Conservation (phyloP, 2,888 invertebrate species). For the Vesta saturnalis region DNA sequence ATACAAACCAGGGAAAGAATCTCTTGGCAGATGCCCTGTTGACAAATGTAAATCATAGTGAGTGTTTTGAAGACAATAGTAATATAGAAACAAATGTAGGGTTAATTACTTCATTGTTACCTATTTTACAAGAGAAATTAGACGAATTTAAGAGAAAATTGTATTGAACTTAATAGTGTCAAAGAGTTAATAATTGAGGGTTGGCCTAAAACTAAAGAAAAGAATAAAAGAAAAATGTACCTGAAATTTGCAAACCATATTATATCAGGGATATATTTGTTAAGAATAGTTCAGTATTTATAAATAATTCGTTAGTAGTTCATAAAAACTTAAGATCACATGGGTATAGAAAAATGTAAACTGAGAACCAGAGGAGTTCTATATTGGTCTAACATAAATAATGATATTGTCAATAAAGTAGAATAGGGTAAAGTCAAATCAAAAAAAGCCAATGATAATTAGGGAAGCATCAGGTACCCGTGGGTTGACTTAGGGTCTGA, state of each 20-base stretch:
- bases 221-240: no score
- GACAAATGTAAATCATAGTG: background rate
- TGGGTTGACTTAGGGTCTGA: background rate
- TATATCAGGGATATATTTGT: background rate
- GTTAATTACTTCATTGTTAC: background rate
- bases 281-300: background rate
- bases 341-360: background rate
- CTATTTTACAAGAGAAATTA: background rate
- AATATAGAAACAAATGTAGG: background rate
- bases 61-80: background rate
- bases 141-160: background rate
- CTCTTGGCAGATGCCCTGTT: conserved; percentile 21
- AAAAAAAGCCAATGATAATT: background rate
- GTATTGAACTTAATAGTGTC: background rate
- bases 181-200: background rate
- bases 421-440: background rate
- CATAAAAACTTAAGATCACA: background rate
- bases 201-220: background rate
- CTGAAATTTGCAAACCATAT: background rate
- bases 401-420: background rate
- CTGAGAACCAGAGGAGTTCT: background rate
- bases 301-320: background rate
- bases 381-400: background rate
- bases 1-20: conserved; percentile 22
- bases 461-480: background rate